Conservation (phyloP, 2,797 vertebrate species). For the Mallotus villosus region DNA sequence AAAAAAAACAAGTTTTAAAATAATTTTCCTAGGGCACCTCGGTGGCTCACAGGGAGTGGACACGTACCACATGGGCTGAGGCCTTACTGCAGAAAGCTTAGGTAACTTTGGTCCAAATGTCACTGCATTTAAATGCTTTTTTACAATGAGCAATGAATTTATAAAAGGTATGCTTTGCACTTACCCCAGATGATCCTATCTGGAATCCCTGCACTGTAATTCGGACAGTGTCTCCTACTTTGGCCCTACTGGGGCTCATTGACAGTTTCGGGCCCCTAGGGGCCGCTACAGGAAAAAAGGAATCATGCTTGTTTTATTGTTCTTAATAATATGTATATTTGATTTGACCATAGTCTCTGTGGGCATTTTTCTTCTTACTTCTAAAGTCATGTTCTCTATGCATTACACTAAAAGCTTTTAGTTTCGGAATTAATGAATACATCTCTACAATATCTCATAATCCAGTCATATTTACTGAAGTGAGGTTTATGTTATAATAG, state of each 20-base stretch:
- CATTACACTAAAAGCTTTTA: not conserved
- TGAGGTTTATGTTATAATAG: not conserved
- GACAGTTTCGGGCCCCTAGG: slow-evolving; percentile 88
- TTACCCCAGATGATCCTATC: slow-evolving; percentile 76
- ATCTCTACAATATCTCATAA: not conserved
- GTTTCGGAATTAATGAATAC: not conserved
- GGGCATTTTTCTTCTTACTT: not conserved
- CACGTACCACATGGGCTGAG: too few species aligned
- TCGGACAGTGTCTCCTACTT: slow-evolving; percentile 88
- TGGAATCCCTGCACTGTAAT: slow-evolving; percentile 89
- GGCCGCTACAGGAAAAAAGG: slow-evolving; percentile 73
- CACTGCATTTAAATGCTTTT: not conserved
- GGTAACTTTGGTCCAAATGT: not conserved
- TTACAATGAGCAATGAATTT: not conserved
- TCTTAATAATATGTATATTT: not conserved
- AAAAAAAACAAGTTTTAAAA: too few species aligned
- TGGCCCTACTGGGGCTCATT: slow-evolving; percentile 82
- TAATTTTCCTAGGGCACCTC: too few species aligned
- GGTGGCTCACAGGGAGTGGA: too few species aligned
- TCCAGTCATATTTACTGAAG: slow-evolving; percentile 3
- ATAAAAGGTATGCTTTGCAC: slow-evolving; percentile 17
- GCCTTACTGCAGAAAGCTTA: too few species aligned
- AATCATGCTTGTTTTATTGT: not conserved
- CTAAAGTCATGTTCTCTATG: not conserved
- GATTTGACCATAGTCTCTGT: not conserved